Conservation (phyloP, 2,888 invertebrate species). For the Caenorhabditis sp. region DNA sequence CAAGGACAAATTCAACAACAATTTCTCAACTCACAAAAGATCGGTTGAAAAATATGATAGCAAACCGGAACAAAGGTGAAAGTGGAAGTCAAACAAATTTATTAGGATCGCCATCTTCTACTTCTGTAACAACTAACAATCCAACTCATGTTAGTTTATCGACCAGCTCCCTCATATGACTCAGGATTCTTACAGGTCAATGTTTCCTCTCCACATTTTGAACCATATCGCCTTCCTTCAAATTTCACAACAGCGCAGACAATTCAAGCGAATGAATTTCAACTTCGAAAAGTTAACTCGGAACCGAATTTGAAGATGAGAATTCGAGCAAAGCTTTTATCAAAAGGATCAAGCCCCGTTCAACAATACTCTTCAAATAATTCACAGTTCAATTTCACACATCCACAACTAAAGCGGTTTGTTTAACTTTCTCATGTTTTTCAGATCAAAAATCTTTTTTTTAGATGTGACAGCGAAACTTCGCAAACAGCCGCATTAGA, state of each 20-base stretch:
- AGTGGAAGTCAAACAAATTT: conserved; percentile 43
- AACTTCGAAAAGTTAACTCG: conserved; percentile 64
- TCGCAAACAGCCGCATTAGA: conserved; percentile 32
- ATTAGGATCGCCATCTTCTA: conserved; percentile 13
- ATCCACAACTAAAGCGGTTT: conserved; percentile 40
- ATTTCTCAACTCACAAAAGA: conserved; percentile 69
- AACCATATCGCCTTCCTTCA: conserved; percentile 55
- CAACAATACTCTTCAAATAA: conserved; percentile 31
- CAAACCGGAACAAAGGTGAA: conserved; percentile 54
- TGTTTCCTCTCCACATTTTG: conserved; percentile 58
- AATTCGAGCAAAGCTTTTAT: conserved; percentile 65
- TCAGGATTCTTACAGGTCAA: conserved; percentile 40
- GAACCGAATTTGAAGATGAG: conserved; percentile 71
- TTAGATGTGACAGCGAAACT: conserved; percentile 49
- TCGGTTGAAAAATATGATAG: conserved; percentile 68
- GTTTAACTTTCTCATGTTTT: neutral
- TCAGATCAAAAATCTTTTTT: neutral
- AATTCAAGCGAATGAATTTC: conserved; percentile 53
- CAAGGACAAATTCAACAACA: conserved; percentile 63
- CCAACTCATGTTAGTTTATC: conserved; percentile 7
- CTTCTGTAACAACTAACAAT: neutral
- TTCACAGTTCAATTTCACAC: conserved; percentile 46
- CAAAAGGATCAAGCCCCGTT: conserved; percentile 60
- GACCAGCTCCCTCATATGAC: neutral
- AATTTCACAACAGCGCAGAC: conserved; percentile 25